Conservation (phyloP, 2,113 vertebrate genomes). For the Pelecanus crispus region DNA sequence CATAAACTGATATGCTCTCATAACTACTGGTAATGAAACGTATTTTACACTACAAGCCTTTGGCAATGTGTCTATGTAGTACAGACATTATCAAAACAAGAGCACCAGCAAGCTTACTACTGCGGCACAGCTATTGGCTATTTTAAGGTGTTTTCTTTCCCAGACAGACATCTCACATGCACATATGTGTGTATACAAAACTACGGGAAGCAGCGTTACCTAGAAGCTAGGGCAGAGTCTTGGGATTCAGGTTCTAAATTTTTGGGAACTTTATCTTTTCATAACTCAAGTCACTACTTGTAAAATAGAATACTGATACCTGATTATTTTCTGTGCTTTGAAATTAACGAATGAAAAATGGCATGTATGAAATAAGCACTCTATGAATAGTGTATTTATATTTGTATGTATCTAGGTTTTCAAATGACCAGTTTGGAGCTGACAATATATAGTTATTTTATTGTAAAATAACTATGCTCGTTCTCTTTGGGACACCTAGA, state of each 20-base stretch:
- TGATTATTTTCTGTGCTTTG: neutral
- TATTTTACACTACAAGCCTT: neutral
- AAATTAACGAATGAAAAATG: neutral
- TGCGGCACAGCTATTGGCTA: neutral
- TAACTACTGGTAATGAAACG: conserved; percentile 31
- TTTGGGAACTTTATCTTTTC: neutral
- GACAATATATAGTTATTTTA: neutral
- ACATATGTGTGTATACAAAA: neutral
- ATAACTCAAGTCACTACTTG: neutral
- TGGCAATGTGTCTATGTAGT: neutral
- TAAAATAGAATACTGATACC: neutral
- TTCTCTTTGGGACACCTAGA: neutral
- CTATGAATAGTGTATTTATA: neutral
- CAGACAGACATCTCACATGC: neutral
- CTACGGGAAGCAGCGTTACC: neutral
- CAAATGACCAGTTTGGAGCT: neutral
- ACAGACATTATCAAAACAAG: conserved; percentile 58
- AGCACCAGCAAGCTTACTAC: neutral
- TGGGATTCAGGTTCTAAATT: neutral
- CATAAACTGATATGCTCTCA: conserved; percentile 63
- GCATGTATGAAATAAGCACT: neutral
- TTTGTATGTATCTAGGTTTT: neutral
- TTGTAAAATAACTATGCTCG: neutral
- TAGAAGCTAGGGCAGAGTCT: neutral
- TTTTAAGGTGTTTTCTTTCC: conserved; percentile 30